Conservation (phyloP, 2,888 invertebrate genomes). For the Drosophila tripunctata region DNA sequence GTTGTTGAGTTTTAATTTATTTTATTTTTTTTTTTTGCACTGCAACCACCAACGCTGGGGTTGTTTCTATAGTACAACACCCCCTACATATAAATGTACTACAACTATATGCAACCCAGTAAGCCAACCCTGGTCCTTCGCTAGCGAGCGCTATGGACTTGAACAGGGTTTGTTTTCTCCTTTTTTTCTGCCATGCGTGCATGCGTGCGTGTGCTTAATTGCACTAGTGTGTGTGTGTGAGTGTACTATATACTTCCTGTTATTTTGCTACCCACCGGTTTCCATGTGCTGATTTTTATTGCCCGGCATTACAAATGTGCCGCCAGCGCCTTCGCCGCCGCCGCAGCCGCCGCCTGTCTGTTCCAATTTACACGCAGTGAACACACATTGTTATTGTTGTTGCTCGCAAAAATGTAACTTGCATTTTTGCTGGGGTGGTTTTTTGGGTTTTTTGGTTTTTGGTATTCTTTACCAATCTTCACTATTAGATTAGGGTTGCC, state of each 20-base stretch:
- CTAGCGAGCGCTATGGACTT: constrained; percentile 12
- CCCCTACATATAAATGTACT: constrained; percentile 30
- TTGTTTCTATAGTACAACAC: constrained; percentile 45
- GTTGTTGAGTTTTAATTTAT: constrained; percentile 22
- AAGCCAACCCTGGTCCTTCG: constrained; percentile 5
- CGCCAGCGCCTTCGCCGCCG: constrained; percentile 21
- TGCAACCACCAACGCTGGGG: constrained; percentile 67
- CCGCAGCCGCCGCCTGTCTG: constrained; percentile 40
- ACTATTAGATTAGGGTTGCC: constrained; percentile 45
- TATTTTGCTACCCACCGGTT: constrained; percentile 50
- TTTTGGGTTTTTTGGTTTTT: constrained; percentile 17
- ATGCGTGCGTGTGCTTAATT: constrained; percentile 65
- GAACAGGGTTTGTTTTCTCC: constrained; percentile 17
- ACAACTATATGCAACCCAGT: constrained; percentile 47
- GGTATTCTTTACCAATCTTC: no score
- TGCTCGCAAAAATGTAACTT: constrained; percentile 46
- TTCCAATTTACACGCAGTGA: constrained; percentile 64
- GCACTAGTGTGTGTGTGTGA: constrained; percentile 30
- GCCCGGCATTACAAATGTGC: constrained; percentile 52
- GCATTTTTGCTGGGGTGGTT: constrained; percentile 51
- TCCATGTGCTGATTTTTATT: constrained; percentile 70
- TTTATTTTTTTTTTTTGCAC: constrained; percentile 46
- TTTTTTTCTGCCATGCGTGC: constrained; percentile 39
- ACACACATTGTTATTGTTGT: constrained; percentile 49
- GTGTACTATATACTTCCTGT: constrained; percentile 45